Base-by-base conservation (phyloP, 2,888 invertebrate species). In the Octonoba sinensis region DNA sequence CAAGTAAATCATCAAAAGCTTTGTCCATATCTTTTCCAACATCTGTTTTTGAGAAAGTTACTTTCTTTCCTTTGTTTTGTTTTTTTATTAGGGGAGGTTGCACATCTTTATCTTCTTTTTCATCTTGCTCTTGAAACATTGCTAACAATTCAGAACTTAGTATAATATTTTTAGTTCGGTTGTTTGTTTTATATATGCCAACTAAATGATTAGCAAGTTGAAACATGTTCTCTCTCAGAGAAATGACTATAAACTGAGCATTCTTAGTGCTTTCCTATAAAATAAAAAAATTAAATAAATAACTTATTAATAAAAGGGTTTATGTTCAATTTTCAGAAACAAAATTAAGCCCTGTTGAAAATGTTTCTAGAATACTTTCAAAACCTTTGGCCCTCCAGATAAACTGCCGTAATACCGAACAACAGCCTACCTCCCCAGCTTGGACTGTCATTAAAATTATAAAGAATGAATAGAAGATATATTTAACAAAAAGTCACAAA, bases 241-340 rank as follows among this genome's bases (percentile, higher is more conserved):
- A 98, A 84, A 99, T 98, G 85, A 99, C 96, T 84, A 99, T 96
- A 87, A 99, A 99, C 88, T 99, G 99, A 0, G 99, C 97, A 89
- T 99, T 97, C 88, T 94, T 95, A 0, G 98, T 97, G 47, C 97
- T 91, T 87, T 97, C 96, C 95, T 95, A 86, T 0, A 87, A 49
- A 24, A 27, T 16, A 59, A 65, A 56, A n/a, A 3, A 57, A 87
- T n/a, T n/a, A 82, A 22, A 75, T 70, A 73, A 82, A 12, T 51
- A 16, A 18, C 11, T 18, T 3, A 47, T 47, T 18, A 54, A 54
- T 54, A 1, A 54, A 54, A 20, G 54, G 4, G 13, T 54, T 54
- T 16, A 54, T 4, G 3, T 51, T 51, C 18, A 51, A 20, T 54
- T n/a, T 54, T 15, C 18, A 18, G 54, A 8, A 15, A 20, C 36